A percentile compares a stretch with the other conserved stretches of the same genome.
These are phyloP conservation scores for Rotaria sp. DNA, from an alignment of 2,888 invertebrate genomes.

Conservation along the genomic window DNA sequence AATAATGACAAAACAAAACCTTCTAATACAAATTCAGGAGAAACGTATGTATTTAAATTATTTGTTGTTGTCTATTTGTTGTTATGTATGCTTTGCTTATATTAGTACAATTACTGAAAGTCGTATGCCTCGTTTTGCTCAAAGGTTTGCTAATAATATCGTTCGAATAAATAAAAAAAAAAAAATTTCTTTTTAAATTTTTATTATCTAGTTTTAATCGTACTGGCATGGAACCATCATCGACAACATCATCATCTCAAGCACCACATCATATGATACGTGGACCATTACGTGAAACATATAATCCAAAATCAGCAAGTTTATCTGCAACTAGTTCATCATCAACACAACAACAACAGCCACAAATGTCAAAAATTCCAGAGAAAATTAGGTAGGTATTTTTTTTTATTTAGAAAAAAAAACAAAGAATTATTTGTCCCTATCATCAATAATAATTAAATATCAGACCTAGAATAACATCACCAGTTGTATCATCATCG, in stretches of 20 bases:
- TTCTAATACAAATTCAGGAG: not conserved
- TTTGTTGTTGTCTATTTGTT: slow-evolving; percentile 30
- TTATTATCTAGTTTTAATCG: slow-evolving; percentile 15
- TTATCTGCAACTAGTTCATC: not conserved
- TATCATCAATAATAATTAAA: not conserved
- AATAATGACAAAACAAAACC: not conserved
- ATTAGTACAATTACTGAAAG: slow-evolving; percentile 1
- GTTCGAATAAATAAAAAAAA: not conserved
- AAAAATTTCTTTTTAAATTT: not conserved
- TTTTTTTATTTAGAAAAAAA: not conserved
- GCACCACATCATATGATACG: not conserved
- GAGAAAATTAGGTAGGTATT: not conserved
- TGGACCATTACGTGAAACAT: not conserved
- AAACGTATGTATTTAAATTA: slow-evolving; percentile 38
- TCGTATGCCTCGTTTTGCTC: not conserved
- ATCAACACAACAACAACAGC: not conserved
- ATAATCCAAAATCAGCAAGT: not conserved
- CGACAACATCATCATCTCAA: not conserved
- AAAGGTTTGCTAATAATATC: not conserved
- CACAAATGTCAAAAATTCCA: not conserved
- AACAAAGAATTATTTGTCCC: not conserved
- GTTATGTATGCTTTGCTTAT: slow-evolving; percentile 39
- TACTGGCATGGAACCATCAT: not conserved
- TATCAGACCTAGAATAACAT: not conserved
- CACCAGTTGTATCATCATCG: not conserved